A percentile compares a stretch with the other conserved stretches of the same genome.
Conservation (phyloP, 2,888 invertebrate species). For the Metalampra italica region DNA sequence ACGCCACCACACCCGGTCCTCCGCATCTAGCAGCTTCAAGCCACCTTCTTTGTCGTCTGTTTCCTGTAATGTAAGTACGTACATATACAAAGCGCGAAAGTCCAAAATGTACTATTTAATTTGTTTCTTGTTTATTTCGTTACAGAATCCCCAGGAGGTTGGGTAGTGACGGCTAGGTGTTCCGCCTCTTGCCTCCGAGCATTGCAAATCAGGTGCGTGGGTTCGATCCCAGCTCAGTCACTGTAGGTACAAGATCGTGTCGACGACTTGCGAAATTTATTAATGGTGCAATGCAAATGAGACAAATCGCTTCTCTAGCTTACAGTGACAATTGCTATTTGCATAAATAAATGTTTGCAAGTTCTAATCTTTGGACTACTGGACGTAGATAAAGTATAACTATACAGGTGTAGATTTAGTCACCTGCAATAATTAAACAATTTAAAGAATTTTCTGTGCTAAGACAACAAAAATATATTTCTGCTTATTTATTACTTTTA, state of each 20-base stretch:
- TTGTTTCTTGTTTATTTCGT: background rate
- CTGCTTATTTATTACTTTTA: too few species aligned
- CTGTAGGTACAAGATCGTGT: slow-evolving; percentile 39
- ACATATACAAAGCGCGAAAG: too few species aligned
- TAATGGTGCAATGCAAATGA: slow-evolving; percentile 53
- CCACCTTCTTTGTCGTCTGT: too few species aligned
- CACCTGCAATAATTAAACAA: too few species aligned
- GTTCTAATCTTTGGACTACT: background rate
- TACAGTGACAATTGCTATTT: slow-evolving; percentile 10
- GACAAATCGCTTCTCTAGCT: slow-evolving; percentile 40
- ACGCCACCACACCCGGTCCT: too few species aligned
- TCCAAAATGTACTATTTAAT: too few species aligned
- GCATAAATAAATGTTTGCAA: slow-evolving; percentile 10
- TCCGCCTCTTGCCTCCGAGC: slow-evolving; percentile 44
- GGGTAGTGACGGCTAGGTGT: slow-evolving; percentile 15
- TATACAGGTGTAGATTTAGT: too few species aligned
- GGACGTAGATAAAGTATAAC: background rate
- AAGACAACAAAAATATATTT: too few species aligned
- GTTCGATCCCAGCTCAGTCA: slow-evolving; percentile 51
- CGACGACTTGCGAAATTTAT: slow-evolving; percentile 54
- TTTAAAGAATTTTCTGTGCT: too few species aligned
- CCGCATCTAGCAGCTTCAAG: too few species aligned
- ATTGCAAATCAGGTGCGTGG: slow-evolving; percentile 74
- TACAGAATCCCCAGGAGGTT: slow-evolving; percentile 12
- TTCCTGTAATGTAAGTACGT: too few species aligned